phyloP scores from a whole-genome alignment of 2,113 vertebrate genomes.

The Melanerpes aurifrons region DNA sequence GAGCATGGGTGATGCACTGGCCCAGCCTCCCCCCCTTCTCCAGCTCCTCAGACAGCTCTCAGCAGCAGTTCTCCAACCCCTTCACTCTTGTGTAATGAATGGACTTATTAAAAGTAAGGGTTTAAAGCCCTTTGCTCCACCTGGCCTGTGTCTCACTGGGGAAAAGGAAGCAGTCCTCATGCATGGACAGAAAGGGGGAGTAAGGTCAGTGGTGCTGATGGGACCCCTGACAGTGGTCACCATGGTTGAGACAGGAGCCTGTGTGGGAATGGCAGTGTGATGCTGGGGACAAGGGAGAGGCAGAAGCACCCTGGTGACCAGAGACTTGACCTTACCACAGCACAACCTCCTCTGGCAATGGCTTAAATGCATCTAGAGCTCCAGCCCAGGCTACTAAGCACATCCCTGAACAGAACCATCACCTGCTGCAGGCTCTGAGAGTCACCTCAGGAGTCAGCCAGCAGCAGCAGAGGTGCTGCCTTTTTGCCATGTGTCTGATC shows the following conservation, averaged over 20 bases:
- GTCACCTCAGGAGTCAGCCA: background rate
- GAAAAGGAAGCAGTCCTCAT: background rate
- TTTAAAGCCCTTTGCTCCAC: background rate
- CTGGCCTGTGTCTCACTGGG: background rate
- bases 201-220: background rate
- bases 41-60: background rate
- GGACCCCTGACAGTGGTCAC: background rate
- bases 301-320: background rate
- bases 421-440: background rate
- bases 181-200: background rate
- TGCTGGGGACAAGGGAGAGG: background rate
- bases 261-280: background rate
- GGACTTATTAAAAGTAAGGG: background rate
- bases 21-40: background rate
- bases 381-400: background rate
- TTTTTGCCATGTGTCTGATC: background rate
- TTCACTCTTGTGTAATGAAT: background rate
- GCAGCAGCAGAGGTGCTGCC: background rate
- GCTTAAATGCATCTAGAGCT: background rate
- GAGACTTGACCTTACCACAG: background rate
- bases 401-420: background rate
- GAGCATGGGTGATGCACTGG: background rate
- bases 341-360: background rate
- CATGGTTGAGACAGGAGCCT: background rate
- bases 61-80: background rate